Evolutionary conservation across 2,113 vertebrate species (phyloP), one percentile per base, ranked within the genome.

Genomic region (Pycnonotus jocosus): DNA sequence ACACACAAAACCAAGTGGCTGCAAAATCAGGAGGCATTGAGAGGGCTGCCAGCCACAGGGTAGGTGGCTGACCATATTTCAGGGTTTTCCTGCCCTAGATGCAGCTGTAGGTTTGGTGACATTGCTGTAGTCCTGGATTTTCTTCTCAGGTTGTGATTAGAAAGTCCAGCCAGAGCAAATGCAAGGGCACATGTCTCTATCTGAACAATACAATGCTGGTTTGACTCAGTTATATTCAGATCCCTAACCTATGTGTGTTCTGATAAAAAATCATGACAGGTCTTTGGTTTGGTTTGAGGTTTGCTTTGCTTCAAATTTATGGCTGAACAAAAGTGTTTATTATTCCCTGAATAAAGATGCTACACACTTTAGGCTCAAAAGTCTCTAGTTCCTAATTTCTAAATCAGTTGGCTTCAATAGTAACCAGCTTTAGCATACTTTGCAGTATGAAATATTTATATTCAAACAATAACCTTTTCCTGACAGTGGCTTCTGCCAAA

Each of bases 61-160:
- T 79, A 61, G 31, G 53, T 33, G 54, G 8, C 33, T 0, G 0
- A 33, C 7, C 50, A 33, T 1, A 0, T 47, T 54, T 54, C 45
- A 42, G 27, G 16, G 10, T 77, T 90, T 86, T 62, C 16, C 30
- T 80, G 1, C 23, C 37, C 53, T 64, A 33, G 30, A 12, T 35
- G 24, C 38, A 81, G 19, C 33, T 44, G 44, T 87, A 64, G 50
- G 21, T 24, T 38, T 92, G 33, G 21, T 71, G 83, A 72, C 0
- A 0, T 56, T 64, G 44, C 66, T 82, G 28, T 30, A 40, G 62
- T 40, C 23, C 40, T 86, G 42, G 8, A 20, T 86, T 53, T 79
- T 71, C 66, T 73, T 66, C 56, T 89, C 40, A 10, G 25, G 6
- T 15, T 65, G 16, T 38, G 28, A 35, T 66, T 53, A 88, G 61